Evolutionary conservation across 2,888 invertebrate species (phyloP), one percentile per base, ranked within the genome.

Genomic region (Pollenia labialis): DNA sequence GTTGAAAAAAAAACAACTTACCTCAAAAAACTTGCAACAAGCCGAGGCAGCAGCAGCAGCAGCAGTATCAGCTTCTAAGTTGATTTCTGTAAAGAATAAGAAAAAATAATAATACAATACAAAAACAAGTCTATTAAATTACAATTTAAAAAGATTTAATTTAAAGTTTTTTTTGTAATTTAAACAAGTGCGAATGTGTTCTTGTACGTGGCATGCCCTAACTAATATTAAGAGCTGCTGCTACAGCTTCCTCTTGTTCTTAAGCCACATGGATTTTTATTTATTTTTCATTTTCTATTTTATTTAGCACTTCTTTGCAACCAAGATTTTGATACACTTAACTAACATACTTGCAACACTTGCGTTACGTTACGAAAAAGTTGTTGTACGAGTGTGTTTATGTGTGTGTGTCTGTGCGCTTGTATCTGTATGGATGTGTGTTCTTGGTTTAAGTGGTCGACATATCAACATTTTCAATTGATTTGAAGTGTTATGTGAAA

Each of bases 391-490:
- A 56, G 60, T 54, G 12, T 46, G 14, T 32, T 4, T 18, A 14
- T n/a, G 11, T 32, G 8, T 44, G 23, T 40, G 12, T 62, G 16
- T 46, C 7, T 4, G 16, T 54, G 14, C 62, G 62, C 16, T n/a
- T 42, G 50, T 7, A 11, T 56, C 10, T 68, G n/a, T 16, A 58
- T 18, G 44, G 52, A 14, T 62, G 50, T 71, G 18, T 60, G 32
- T 81, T 52, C 50, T 81, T 14, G 42, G 32, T 74, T 74, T 81
- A 87, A 87, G 87, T 87, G 84, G 87, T 81, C 87, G 87, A 76
- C 84, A 68, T 87, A 87, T 87, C 87, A 87, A 87, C 83, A 87
- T 87, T 32, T 87, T 87, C 87, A 87, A 87, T 84, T 87, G 87
- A 87, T 87, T 87, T 87, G 87, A 87, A 87, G 87, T 87, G 87